These are phyloP conservation scores for Oenanthe melanoleuca DNA, from an alignment of 2,113 vertebrate genomes.

Conservation along the genomic window DNA sequence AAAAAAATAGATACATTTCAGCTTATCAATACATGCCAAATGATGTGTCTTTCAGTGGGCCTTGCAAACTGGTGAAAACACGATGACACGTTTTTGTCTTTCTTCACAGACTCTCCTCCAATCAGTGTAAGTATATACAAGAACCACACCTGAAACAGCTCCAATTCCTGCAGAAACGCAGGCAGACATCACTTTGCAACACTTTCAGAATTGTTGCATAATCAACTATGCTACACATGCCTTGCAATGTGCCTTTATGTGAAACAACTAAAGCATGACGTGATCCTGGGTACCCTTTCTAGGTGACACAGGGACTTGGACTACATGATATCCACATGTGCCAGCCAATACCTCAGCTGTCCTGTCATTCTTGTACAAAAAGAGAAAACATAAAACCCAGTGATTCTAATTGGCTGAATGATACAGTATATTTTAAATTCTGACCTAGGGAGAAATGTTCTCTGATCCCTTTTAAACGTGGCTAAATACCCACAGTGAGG, in stretches of 20 bases:
- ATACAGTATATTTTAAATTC: not conserved
- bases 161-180: not conserved
- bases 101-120: not conserved
- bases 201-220: not conserved
- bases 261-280: not conserved
- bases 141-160: not conserved
- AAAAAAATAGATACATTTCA: not conserved
- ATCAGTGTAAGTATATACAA: not conserved
- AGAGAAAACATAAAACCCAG: not conserved
- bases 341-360: not conserved
- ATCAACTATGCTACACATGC: not conserved
- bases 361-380: not conserved
- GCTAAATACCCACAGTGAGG: not conserved
- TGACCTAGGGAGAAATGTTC: not conserved
- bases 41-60: fast-evolving
- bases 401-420: not conserved
- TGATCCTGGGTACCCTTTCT: not conserved
- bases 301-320: not conserved
- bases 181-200: not conserved
- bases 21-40: not conserved
- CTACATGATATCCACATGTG: not conserved
- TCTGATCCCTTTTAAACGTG: not conserved
- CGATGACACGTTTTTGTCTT: not conserved
- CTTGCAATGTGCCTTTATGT: not conserved
- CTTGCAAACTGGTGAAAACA: not conserved